Percentiles rank a stretch among this genome's conserved stretches.
phyloP scores from a whole-genome alignment of 2,888 invertebrate genomes.

The Eupithecia tripunctaria region DNA sequence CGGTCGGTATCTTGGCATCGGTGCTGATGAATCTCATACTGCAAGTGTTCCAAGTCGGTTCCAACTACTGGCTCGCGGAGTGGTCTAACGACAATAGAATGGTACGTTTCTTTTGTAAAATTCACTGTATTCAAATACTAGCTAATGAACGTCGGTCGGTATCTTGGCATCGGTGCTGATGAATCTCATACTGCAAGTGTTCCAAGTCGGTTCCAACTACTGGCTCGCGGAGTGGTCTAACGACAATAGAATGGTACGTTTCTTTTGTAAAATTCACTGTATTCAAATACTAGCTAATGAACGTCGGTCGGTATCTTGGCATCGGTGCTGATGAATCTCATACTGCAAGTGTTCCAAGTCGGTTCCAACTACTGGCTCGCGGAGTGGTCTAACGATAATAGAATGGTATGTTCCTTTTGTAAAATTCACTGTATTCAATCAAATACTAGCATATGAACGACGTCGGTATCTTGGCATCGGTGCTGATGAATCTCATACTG shows the following conservation, averaged over 20 bases:
- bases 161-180: conserved; percentile 88
- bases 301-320: conserved; percentile 92
- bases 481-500: conserved; percentile 90
- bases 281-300: conserved; percentile 94
- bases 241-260: too few species aligned
- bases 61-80: conserved; percentile 92
- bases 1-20: conserved; percentile 89
- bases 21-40: conserved; percentile 90
- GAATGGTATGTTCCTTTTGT: too few species aligned
- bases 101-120: too few species aligned
- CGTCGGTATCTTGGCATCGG: conserved; percentile 90
- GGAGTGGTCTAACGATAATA: conserved; percentile 92
- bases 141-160: conserved; percentile 92
- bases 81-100: conserved; percentile 96
- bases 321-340: conserved; percentile 89
- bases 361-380: conserved; percentile 95
- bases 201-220: conserved; percentile 94
- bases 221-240: conserved; percentile 94
- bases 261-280: conserved; percentile 95
- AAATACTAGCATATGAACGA: too few species aligned
- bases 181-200: conserved; percentile 92
- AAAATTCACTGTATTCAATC: too few species aligned
- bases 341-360: conserved; percentile 93
- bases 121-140: conserved; percentile 95
- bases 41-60: conserved; percentile 93